Evolutionary conservation across 2,113 vertebrate genomes (phyloP).

Genomic region (Psammodynastes pulverulentus): DNA sequence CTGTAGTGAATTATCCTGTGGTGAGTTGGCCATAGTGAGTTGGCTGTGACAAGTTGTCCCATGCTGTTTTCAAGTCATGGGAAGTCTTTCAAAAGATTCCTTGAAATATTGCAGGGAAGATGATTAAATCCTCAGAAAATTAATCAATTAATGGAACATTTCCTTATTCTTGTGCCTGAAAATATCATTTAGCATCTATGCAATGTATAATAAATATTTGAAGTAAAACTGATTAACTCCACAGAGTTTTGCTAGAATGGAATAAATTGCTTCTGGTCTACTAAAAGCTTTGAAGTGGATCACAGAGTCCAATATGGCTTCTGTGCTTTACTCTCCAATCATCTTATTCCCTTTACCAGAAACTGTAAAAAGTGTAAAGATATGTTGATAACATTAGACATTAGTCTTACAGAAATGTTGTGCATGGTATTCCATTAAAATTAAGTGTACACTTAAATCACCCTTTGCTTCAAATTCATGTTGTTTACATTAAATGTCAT

Average conservation of each 20-base stretch:
- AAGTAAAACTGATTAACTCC: background rate
- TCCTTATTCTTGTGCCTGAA: background rate
- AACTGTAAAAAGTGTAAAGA: background rate
- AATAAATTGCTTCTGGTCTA: background rate
- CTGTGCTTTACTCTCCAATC: background rate
- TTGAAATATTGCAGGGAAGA: background rate
- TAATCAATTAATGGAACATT: background rate
- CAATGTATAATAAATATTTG: background rate
- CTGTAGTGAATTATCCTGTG: too few relatives aligned
- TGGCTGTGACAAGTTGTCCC: too few relatives aligned
- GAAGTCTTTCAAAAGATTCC: conserved; percentile 13
- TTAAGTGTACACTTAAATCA: background rate
- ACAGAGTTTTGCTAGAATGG: background rate
- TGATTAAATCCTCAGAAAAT: conserved; percentile 5
- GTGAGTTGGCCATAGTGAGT: too few relatives aligned
- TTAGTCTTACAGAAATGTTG: background rate
- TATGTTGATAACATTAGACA: background rate
- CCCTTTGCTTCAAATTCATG: background rate
- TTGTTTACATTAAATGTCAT: background rate
- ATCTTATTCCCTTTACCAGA: background rate
- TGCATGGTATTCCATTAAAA: background rate
- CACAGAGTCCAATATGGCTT: background rate
- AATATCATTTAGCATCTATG: background rate
- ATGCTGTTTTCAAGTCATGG: background rate
- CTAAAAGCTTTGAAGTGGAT: background rate